Conservation (phyloP, 2,113 vertebrate species). For the Rhipidura dahli region DNA sequence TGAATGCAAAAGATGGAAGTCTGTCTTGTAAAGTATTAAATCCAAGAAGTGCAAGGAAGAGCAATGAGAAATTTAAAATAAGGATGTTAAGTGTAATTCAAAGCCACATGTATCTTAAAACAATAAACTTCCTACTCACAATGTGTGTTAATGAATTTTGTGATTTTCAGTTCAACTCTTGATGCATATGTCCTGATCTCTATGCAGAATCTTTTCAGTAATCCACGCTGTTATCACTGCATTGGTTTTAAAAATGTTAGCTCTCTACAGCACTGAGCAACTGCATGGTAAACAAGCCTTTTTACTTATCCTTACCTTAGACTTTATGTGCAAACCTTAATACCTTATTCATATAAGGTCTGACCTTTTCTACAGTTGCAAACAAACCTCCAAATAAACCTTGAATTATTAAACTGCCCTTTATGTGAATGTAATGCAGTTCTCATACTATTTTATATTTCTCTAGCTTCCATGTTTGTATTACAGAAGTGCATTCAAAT, state of each 20-base stretch:
- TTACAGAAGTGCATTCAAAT: background rate
- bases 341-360: slow-evolving; percentile 41
- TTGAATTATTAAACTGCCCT: slow-evolving; percentile 54
- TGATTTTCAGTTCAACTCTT: background rate
- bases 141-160: background rate
- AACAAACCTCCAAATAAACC: slow-evolving; percentile 42
- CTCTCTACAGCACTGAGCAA: background rate
- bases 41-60: background rate
- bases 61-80: background rate
- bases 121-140: background rate
- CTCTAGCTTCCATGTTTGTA: background rate
- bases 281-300: slow-evolving; percentile 24
- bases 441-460: background rate
- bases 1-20: background rate
- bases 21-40: background rate
- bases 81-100: background rate
- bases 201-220: background rate
- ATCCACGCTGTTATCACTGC: background rate
- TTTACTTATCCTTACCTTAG: slow-evolving; percentile 38
- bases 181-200: background rate
- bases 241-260: slow-evolving; percentile 6
- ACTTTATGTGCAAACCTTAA: slow-evolving; percentile 33
- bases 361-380: slow-evolving; percentile 50
- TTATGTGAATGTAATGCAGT: slow-evolving; percentile 17
- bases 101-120: background rate